Evolutionary conservation across 2,888 invertebrate species (phyloP).

Genomic region (Chorisops tibialis): DNA sequence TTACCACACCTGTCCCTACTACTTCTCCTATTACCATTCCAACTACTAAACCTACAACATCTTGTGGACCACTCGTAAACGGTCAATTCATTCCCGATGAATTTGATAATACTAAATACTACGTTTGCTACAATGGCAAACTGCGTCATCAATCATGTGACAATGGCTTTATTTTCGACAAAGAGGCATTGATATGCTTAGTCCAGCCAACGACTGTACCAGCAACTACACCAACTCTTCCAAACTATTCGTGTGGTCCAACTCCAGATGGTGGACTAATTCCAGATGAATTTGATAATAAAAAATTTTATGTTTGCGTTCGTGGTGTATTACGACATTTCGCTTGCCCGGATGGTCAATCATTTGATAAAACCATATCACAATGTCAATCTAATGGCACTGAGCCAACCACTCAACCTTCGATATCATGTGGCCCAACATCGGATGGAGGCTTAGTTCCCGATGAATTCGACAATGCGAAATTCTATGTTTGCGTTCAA

Average conservation of each 20-base stretch:
- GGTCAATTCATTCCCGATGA: background rate
- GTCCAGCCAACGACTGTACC: background rate
- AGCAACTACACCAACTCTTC: slow-evolving; percentile 7
- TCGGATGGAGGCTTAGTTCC: background rate
- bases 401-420: background rate
- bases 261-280: background rate
- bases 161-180: slow-evolving; percentile 1
- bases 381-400: background rate
- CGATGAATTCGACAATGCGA: background rate
- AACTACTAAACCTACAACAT: too few relatives aligned
- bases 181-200: background rate
- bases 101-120: slow-evolving; percentile 1
- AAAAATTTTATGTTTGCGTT: background rate
- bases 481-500: slow-evolving; percentile 3
- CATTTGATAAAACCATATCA: background rate
- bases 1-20: too few relatives aligned
- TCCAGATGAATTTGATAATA: background rate
- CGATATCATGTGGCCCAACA: background rate
- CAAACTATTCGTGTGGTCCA: slow-evolving; percentile 3
- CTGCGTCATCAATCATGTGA: slow-evolving; percentile 7
- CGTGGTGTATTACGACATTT: background rate
- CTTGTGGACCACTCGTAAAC: background rate
- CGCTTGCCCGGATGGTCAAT: background rate
- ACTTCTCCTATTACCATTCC: too few relatives aligned
- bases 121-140: background rate